Base-by-base conservation (phyloP, 1,140 invertebrate species). In the Drosophila setifemur region DNA sequence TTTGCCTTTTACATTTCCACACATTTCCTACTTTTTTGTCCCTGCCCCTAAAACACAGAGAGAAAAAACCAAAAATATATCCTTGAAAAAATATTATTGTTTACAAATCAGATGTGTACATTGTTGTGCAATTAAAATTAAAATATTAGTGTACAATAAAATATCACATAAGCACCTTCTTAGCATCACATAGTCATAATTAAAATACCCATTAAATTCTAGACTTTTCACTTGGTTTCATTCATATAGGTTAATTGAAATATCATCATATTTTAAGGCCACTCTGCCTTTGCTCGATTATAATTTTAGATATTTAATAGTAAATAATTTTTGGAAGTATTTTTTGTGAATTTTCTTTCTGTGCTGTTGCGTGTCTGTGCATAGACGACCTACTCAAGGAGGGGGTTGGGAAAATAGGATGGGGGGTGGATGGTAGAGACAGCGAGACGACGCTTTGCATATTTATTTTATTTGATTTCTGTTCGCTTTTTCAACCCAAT, bases 391-490 rank as follows among this genome's bases (percentile, higher is more conserved):
- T 86, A 86, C 71, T 85, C 61, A 66, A 66, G 64, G 45, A 16
- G n/a, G 58, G 57, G 21, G n/a, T n/a, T n/a, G n/a, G n/a, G n/a
- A n/a, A 44, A 26, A 44, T 37, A 49, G 4, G 67, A 64, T 23
- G 54, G 50, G 33, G 21, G 31, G 9, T 25, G 7, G 33, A 3
- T n/a, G 14, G 19, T 0, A 2, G 42, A 19, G 21, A 31, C 54
- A 48, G 67, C 68, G 68, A 73, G 68, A 73, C 71, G 81, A 73
- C 79, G 75, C 75, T 75, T 81, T 86, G 81, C 75, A 85, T 85
- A 85, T 85, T 85, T 85, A 86, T 85, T 85, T 83, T 83, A 83
- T 83, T 83, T 85, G 75, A 85, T 86, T 85, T 83, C 54, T 58
- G 57, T 81, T 73, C 40, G 48, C 44, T 55, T 61, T 58, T 61